Evolutionary conservation across 2,888 invertebrate species (phyloP), one percentile per base, ranked within the genome.

Genomic region (Osmoderma eremita): DNA sequence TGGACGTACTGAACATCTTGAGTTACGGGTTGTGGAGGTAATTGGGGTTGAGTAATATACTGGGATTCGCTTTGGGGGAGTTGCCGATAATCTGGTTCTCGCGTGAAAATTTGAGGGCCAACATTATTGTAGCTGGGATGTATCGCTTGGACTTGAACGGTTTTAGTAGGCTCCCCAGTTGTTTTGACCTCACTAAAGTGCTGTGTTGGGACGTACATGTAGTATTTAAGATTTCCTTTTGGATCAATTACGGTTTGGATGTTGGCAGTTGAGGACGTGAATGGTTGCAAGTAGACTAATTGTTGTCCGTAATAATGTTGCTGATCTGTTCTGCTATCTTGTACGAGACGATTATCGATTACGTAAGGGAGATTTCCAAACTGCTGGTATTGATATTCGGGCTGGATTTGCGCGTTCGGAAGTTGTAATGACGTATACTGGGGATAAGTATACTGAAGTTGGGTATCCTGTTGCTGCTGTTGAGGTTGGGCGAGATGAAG

Each of bases 241-340:
- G 80, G 77, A 69, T 80, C 79, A 3, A 79, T 75, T 3, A 79
- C 74, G 38, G 76, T 77, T 71, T 81, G 80, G 1, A 81, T 75
- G 13, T 74, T 72, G 64, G 75, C 79, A 30, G 78, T 77, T 3
- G 80, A 74, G 2, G 78, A 71, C 24, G 75, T 73, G 63, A 70
- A 70, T 22, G 74, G 76, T 66, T 78, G 78, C 1, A 77, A 49
- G 63, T 78, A 77, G 30, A 76, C 71, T 24, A 78, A 78, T 68
- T 79, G 77, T 13, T 79, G 79, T 5, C 79, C 78, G 56, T 79
- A 79, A 65, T 80, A 79, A 48, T 77, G 76, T 65, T 76, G 78
- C 41, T 75, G 74, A 66, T 58, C 70, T 3, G 53, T 39, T 56
- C 63, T 73, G 68, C 56, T 71, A 58, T 30, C 74, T 38, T 70